These are phyloP conservation scores for Ammodytes marinus DNA, from an alignment of 2,113 vertebrate genomes.

Conservation along the genomic window DNA sequence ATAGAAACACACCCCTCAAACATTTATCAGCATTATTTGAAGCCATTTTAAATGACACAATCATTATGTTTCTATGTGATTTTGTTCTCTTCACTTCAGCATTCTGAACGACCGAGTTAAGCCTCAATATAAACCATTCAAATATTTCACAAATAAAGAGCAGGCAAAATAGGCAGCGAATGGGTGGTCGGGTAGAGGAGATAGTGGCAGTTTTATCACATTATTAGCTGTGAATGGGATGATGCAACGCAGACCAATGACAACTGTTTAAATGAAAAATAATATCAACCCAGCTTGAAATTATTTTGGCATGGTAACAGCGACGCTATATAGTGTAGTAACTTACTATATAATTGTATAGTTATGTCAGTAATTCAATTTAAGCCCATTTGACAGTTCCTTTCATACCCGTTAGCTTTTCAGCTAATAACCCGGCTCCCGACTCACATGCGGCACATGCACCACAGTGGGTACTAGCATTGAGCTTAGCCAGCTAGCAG, in stretches of 20 bases:
- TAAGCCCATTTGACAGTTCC: too few species aligned
- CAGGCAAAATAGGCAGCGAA: background rate
- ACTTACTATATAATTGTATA: too few species aligned
- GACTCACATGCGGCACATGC: conserved; percentile 80
- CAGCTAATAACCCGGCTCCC: conserved; percentile 49
- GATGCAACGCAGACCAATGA: conserved; percentile 65
- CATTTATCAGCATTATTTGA: background rate
- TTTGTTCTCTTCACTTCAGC: background rate
- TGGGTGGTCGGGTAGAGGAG: background rate
- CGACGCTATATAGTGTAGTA: rapidly evolving
- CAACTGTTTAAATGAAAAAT: background rate
- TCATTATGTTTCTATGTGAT: background rate
- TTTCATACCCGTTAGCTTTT: conserved; percentile 46
- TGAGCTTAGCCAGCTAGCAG: conserved; percentile 42
- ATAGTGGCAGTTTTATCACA: background rate
- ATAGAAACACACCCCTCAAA: background rate
- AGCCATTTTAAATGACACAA: background rate
- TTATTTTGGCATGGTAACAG: rapidly evolving
- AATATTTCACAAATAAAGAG: background rate
- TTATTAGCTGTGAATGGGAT: conserved; percentile 37
- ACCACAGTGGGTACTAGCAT: conserved; percentile 32
- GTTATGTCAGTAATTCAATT: too few species aligned
- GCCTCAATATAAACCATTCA: too few species aligned
- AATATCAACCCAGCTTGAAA: rapidly evolving
- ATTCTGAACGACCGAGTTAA: background rate